Percentiles rank a stretch among this genome's conserved stretches.
phyloP scores from a whole-genome alignment of 2,797 vertebrate genomes.

The Sphaeramia orbicularis region DNA sequence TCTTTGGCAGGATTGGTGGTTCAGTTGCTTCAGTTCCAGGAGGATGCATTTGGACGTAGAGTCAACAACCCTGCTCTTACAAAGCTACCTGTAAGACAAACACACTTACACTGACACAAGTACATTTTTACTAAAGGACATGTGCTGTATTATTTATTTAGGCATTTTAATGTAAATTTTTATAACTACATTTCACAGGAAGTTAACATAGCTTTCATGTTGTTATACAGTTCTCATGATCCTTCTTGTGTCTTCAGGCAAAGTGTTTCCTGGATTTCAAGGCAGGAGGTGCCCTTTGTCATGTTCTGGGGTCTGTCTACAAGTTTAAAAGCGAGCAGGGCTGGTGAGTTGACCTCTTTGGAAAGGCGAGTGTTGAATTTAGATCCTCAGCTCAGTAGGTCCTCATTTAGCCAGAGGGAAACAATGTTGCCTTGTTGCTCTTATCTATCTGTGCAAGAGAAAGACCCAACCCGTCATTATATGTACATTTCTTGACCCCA shows the following conservation, averaged over 20 bases:
- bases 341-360: constrained; percentile 91
- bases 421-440: no score
- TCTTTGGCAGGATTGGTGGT: constrained; percentile 93
- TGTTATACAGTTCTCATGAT: neutral
- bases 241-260: constrained; percentile 80
- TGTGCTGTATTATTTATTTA: no score
- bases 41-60: constrained; percentile 96
- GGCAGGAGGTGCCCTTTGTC: constrained; percentile 94
- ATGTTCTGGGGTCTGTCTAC: constrained; percentile 97
- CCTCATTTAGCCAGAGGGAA: no score
- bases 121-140: neutral
- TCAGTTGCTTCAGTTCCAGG: constrained; percentile 98
- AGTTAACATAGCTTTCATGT: neutral
- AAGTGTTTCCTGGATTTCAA: constrained; percentile 99
- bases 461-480: no score
- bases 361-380: no score
- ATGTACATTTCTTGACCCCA: no score
- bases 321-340: constrained; percentile 99
- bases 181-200: neutral
- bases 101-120: neutral
- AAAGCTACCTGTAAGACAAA: constrained; percentile 93
- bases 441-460: no score
- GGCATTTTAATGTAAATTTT: no score
- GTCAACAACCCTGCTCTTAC: constrained; percentile 98
- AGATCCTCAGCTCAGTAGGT: no score